Base-by-base conservation (phyloP, 1,140 invertebrate species). In the Cyclina sinensis region DNA sequence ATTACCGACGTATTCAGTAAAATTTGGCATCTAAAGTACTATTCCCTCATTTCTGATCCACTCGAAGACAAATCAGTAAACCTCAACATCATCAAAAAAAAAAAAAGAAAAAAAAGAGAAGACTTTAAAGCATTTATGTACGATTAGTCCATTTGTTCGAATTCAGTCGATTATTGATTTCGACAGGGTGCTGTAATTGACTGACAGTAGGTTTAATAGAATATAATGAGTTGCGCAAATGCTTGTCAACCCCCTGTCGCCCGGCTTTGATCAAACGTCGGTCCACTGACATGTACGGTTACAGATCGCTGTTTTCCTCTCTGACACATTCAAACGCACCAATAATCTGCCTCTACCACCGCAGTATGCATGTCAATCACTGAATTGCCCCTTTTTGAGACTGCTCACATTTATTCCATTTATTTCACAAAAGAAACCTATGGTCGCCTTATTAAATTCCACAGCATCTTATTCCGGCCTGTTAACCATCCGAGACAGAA, bases 401-500 rank as follows among this genome's bases (percentile, higher is more conserved):
- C 35, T 65, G 62, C 37, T 84, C 82, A 84, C 48, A 70, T 84
- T 54, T 74, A 86, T 86, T 86, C 57, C 79, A 87, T 87, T 87
- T 51, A 65, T 46, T 87, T 78, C 11, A 87, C 85, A 80, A 87
- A 30, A 65, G 39, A 9, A 54, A 51, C 73, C 70, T 46, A 14
- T 68, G 70, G 48, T 79, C 57, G 85, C 73, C 76, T 87, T 87
- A 87, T 87, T 87, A 87, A 87, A 87, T 87, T 87, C 85, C 85
- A 16, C 32, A 37, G 43, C 85, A 70, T 87, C 85, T 87, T 87
- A 79, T 87, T 87, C 54, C 76, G 62, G 32, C 73, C 57, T 37
- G 85, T 65, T 87, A 79, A 78, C 39, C 74, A 70, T 68, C 32
- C 73, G 85, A 48, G 51, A 87, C 48, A 46, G 74, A 68, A 65